These are phyloP conservation scores for Nipponacmea schrenckii DNA, from an alignment of 2,888 invertebrate genomes.

Conservation along the genomic window DNA sequence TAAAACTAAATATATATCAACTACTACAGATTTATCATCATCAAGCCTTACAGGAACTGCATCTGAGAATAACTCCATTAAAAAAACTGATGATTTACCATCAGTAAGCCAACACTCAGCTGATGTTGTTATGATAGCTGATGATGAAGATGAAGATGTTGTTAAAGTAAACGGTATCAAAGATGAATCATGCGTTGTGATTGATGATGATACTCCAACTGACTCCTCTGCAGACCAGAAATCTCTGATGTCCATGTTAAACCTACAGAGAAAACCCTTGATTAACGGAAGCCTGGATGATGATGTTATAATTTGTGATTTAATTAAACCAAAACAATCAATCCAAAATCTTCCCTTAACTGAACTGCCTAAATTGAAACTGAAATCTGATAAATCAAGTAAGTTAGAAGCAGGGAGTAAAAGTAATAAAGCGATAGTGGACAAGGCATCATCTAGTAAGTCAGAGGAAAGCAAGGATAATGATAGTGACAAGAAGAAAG, in stretches of 20 bases:
- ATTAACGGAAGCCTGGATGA: neutral
- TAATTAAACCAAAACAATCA: neutral
- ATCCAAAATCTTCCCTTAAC: neutral
- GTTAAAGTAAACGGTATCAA: neutral
- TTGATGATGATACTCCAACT: conserved; percentile 8
- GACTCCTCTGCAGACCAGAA: neutral
- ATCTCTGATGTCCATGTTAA: neutral
- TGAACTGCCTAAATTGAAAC: neutral
- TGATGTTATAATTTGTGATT: neutral
- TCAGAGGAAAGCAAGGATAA: conserved; percentile 21
- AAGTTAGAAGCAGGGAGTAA: neutral
- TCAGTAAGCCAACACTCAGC: too few relatives aligned
- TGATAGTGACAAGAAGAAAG: conserved; percentile 14
- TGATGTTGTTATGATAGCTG: neutral
- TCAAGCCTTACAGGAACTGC: too few relatives aligned
- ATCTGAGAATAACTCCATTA: too few relatives aligned
- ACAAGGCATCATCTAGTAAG: neutral
- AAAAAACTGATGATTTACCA: too few relatives aligned
- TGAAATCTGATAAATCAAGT: neutral
- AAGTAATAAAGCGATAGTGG: neutral
- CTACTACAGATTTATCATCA: too few relatives aligned
- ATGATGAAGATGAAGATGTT: neutral
- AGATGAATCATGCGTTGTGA: conserved; percentile 1
- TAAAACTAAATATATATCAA: too few relatives aligned
- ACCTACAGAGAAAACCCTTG: neutral